phyloP scores from a whole-genome alignment of 2,797 vertebrate genomes.

The Podargus strigoides region DNA sequence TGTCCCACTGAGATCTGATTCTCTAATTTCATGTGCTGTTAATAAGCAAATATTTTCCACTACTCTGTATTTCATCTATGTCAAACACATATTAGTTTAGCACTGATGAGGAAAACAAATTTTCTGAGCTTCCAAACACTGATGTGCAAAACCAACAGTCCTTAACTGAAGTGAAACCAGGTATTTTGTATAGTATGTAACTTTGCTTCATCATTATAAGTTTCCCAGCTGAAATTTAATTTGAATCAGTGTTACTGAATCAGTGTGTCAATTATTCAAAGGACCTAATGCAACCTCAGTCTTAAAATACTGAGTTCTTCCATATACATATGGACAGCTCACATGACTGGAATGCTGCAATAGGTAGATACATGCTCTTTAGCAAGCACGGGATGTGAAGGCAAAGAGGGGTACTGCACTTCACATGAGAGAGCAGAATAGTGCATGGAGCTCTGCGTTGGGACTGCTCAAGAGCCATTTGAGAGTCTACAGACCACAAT shows the following conservation, averaged over 20 bases:
- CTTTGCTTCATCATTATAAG: not conserved
- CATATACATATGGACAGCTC: rapidly evolving
- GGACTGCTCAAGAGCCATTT: too few relatives aligned
- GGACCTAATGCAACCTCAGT: not conserved
- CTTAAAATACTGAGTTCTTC: not conserved
- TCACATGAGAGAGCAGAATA: too few relatives aligned
- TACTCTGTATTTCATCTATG: not conserved
- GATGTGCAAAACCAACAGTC: not conserved
- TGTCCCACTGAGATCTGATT: not conserved
- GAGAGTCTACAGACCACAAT: too few relatives aligned
- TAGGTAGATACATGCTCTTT: too few relatives aligned
- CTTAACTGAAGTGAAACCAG: not conserved
- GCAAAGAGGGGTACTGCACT: too few relatives aligned
- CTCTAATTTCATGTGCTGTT: not conserved
- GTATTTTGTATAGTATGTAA: not conserved
- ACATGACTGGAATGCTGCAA: too few relatives aligned
- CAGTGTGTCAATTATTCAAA: not conserved
- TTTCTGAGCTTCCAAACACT: not conserved
- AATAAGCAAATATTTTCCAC: not conserved
- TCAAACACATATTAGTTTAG: not conserved
- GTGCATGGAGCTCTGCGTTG: too few relatives aligned
- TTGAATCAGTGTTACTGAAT: not conserved
- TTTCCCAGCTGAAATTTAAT: not conserved
- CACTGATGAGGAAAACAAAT: not conserved
- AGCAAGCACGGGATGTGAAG: too few relatives aligned